Evolutionary conservation across 2,888 invertebrate genomes (phyloP).

Genomic region (Ophion costatus): DNA sequence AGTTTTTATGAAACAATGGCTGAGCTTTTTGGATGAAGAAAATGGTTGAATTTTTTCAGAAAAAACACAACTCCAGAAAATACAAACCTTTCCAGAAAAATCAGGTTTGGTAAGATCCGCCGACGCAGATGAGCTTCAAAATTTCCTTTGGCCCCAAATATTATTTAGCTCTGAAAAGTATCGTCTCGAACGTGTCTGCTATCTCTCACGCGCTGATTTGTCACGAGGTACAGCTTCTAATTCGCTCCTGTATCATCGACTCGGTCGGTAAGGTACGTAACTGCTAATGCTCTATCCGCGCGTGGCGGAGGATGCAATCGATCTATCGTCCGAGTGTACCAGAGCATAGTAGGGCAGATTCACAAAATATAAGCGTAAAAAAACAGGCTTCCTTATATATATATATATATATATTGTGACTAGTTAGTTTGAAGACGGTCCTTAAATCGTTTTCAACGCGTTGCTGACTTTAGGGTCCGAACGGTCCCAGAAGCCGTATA

Average conservation of each 20-base stretch:
- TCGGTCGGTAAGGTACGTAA: not conserved
- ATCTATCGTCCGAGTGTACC: not conserved
- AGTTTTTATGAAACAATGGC: too few species aligned
- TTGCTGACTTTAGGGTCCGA: not conserved
- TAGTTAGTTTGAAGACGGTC: not conserved
- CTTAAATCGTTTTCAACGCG: not conserved
- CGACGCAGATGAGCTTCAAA: too few species aligned
- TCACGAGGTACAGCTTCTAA: not conserved
- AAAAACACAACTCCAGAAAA: too few species aligned
- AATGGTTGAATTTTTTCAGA: too few species aligned
- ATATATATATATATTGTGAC: not conserved
- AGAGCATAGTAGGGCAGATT: not conserved
- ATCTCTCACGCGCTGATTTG: not conserved
- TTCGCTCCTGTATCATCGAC: not conserved
- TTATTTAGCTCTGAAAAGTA: too few species aligned
- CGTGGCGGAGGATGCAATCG: not conserved
- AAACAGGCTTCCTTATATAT: not conserved
- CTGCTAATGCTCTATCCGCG: not conserved
- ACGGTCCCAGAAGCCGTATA: not conserved
- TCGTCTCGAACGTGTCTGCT: too few species aligned
- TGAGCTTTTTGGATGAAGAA: too few species aligned
- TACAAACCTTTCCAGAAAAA: too few species aligned
- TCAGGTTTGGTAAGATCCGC: too few species aligned
- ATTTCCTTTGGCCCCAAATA: too few species aligned
- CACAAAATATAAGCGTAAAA: not conserved